Conservation (phyloP, 2,113 vertebrate genomes). For the Eubucco bourcierii region DNA sequence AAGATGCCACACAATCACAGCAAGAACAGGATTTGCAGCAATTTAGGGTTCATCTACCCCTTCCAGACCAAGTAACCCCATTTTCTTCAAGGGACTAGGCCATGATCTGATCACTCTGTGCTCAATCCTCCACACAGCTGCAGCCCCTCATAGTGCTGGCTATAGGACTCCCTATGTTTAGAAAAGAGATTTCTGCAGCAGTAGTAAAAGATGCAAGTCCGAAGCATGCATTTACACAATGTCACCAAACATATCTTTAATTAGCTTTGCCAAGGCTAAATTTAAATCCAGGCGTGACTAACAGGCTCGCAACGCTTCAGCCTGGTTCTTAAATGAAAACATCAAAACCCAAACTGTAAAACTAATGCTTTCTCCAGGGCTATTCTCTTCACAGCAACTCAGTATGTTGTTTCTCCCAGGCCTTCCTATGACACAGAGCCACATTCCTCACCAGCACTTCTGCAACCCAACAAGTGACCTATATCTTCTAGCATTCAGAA, state of each 20-base stretch:
- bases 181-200: background rate
- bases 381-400: constrained; percentile 33
- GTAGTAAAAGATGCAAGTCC: constrained; percentile 36
- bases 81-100: background rate
- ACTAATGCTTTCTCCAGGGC: constrained; percentile 55
- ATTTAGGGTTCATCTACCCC: background rate
- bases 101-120: background rate
- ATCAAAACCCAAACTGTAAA: constrained; percentile 46
- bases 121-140: background rate
- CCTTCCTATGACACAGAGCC: constrained; percentile 27
- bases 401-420: constrained; percentile 7
- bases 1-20: background rate
- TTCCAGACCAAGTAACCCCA: background rate
- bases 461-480: constrained; percentile 43
- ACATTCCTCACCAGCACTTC: constrained; percentile 3
- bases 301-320: background rate
- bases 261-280: constrained; percentile 60
- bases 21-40: background rate
- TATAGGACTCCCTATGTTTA: background rate
- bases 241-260: constrained; percentile 53
- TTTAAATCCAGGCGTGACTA: constrained; percentile 57
- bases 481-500: background rate
- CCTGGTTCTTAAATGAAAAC: constrained; percentile 59
- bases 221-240: background rate
- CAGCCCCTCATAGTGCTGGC: background rate